These are phyloP conservation scores for Hemicrepidius hirtus DNA, from an alignment of 2,888 invertebrate species.

Conservation along the genomic window DNA sequence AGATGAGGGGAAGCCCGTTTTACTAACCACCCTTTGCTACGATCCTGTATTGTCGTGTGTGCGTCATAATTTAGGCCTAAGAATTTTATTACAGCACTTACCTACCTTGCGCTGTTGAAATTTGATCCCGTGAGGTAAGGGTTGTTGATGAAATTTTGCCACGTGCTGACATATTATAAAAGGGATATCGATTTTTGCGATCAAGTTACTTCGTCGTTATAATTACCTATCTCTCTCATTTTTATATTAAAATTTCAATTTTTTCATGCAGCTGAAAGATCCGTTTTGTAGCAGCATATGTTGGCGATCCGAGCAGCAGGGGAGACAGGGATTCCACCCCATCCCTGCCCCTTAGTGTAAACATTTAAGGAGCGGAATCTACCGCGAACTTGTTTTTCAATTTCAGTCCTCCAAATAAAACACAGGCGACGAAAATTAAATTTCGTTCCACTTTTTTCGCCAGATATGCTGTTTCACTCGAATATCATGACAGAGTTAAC, in stretches of 20 bases:
- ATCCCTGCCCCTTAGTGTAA: conserved; percentile 32
- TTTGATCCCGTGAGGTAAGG: conserved; percentile 16
- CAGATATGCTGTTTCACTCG: neutral
- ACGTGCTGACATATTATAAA: neutral
- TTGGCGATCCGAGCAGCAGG: conserved; percentile 22
- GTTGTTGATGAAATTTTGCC: neutral
- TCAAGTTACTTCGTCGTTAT: neutral
- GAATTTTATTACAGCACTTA: conserved; percentile 42
- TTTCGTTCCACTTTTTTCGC: conserved; percentile 1
- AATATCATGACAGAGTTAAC: neutral
- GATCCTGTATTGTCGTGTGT: conserved; percentile 29
- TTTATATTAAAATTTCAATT: neutral
- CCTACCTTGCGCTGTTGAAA: conserved; percentile 25
- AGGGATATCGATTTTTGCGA: conserved; percentile 4
- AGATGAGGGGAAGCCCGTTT: conserved; percentile 42
- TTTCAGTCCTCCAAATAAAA: conserved; percentile 22
- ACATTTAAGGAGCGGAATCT: conserved; percentile 35
- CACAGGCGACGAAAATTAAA: conserved; percentile 25
- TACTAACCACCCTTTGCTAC: conserved; percentile 31
- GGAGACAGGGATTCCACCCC: neutral
- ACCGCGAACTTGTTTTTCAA: conserved; percentile 36
- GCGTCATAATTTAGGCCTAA: conserved; percentile 36
- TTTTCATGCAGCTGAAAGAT: neutral
- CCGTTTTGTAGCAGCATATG: conserved; percentile 25
- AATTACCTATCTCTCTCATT: no score